Base-by-base conservation (phyloP, 1,140 invertebrate species). In the Asobara japonica region DNA sequence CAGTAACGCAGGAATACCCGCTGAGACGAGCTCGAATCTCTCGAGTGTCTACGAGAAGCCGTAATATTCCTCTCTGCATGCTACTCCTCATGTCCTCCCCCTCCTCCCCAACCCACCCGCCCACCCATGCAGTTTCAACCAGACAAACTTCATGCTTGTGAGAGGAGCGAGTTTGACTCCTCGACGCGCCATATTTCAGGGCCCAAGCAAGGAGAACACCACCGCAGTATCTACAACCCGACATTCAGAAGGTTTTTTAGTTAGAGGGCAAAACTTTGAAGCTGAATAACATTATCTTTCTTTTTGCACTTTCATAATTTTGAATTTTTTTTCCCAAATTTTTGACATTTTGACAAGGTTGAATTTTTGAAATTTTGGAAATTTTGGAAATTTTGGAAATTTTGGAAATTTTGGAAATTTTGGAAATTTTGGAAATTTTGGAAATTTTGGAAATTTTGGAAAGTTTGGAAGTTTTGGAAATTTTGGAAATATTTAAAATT, bases 151-250 rank as follows among this genome's bases (percentile, higher is more conserved):
- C 51, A 56, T 56, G 51, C 51, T 56, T 56, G 13, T 10, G 25
- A 8, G 11, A 56, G 51, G 51, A 56, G 51, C 25, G 51, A 56
- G 51, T 56, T 56, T 27, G 51, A 56, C 51, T 56, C 51, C 51
- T 56, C 51, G 51, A 56, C 51, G 51, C 22, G 51, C 51, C 51
- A 56, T 56, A 56, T 56, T 56, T 56, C 51, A 56, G 51, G 51
- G 22, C 22, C 22, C 4, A 56, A 56, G 51, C 22, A 22, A 27
- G 45, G 16, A 51, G 45, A 16, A 18, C 2, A 22, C 20, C 4
- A 56, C 51, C 51, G 51, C 51, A 56, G 13, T 8, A 18, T 27
- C 18, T 51, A 5, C 51, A 18, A 25, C 51, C 51, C 22, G 51
- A 56, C 51, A 56, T 56, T 56, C 2, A 56, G 51, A 56, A 22